Base-by-base conservation (phyloP, 1,140 invertebrate species). In the Bombus confusus region DNA sequence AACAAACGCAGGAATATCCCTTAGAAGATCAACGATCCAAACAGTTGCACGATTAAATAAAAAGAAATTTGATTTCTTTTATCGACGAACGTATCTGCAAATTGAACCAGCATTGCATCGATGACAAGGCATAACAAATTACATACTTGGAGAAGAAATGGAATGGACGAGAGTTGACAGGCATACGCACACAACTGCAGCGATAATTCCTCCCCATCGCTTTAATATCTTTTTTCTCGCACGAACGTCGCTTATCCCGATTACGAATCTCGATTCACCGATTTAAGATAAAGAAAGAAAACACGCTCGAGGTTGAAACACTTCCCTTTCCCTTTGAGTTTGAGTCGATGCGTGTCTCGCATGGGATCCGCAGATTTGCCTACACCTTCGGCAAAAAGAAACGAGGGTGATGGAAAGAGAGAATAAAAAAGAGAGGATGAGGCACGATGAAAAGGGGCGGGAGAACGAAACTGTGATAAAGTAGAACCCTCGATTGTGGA, bases 401-500 rank as follows among this genome's bases (percentile, higher is more conserved):
- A 28, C 43, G 73, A 75, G 59, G 57, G 57, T 43, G 57, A 34
- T 28, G 18, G 31, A 74, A 73, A 59, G 47, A 80, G 77, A 25
- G 41, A 10, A 39, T n/a, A n/a, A n/a, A 43, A 39, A 28, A 62
- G 75, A 68, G n/a, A 75, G 28, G 41, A 41, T 37, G 18, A 59
- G 77, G 47, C 57, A 81, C 59, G 37, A 39, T n/a, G 28, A 81
- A 71, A 88, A 68, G 80, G 81, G 64, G n/a, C 37, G 85, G 15
- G 85, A 72, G 59, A 80, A 76, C 66, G 83, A 75, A 86, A 75
- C 68, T 69, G 75, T 80, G 83, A 86, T 83, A 86, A 83, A 86
- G 80, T 83, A 52, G 66, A 83, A 77, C 80, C 85, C 80, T 77
- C 85, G 80, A 82, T 86, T 62, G 85, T 86, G 85, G 80, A 86